Conservation (phyloP, 2,797 vertebrate genomes). For the Nannoperca australis region DNA sequence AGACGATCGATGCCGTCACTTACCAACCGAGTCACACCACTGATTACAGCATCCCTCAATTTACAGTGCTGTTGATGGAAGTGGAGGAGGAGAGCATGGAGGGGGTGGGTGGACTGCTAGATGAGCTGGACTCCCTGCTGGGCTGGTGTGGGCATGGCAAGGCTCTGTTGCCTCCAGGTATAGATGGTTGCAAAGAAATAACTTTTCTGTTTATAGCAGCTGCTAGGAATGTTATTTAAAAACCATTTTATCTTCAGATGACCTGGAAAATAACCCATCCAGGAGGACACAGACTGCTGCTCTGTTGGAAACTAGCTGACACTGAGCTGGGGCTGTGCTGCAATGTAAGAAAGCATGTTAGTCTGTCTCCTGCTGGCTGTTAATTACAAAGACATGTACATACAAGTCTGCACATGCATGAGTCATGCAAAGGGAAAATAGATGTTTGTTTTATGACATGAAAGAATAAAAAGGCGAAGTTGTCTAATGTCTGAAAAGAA, state of each 20-base stretch:
- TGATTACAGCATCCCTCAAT: constrained; percentile 80
- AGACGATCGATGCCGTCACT: constrained; percentile 81
- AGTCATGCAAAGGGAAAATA: constrained; percentile 7
- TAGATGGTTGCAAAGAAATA: constrained; percentile 32
- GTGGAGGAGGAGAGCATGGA: constrained; percentile 19
- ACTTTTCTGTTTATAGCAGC: constrained; percentile 36
- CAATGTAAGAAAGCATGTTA: constrained; percentile 25
- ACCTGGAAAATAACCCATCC: constrained; percentile 55
- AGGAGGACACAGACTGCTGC: constrained; percentile 34
- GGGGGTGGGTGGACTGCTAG: constrained; percentile 7
- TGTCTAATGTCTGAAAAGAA: background rate
- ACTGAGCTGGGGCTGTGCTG: constrained; percentile 14
- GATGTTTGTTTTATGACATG: constrained; percentile 12
- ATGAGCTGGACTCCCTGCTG: constrained; percentile 54
- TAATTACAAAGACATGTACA: constrained; percentile 32
- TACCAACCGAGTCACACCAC: constrained; percentile 72
- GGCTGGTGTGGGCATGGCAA: constrained; percentile 19
- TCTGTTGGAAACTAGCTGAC: constrained; percentile 27
- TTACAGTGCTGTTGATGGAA: constrained; percentile 69
- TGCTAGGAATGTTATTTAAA: constrained; percentile 14
- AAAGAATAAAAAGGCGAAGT: background rate
- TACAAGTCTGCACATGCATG: background rate
- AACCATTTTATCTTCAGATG: constrained; percentile 53
- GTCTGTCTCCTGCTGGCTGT: constrained; percentile 22
- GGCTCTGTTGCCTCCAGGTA: constrained; percentile 38